Evolutionary conservation across 2,797 vertebrate species (phyloP).

Genomic region (Pempheris klunzingeri): DNA sequence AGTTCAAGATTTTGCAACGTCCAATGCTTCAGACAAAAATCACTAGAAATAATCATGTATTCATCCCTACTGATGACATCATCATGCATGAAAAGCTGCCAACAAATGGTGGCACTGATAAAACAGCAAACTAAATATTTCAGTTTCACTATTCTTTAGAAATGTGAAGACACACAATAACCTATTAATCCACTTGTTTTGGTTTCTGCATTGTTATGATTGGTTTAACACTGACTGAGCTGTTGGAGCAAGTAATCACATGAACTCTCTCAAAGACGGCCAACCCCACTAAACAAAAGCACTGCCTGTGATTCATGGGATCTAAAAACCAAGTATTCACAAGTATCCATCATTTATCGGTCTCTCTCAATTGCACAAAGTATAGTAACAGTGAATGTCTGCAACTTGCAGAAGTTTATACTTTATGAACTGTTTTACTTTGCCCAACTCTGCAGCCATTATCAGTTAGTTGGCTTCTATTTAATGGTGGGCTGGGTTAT

Average conservation of each 20-base stretch:
- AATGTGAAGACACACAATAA: too few species aligned
- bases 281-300: background rate
- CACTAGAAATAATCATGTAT: too few species aligned
- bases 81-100: background rate
- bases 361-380: background rate
- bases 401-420: background rate
- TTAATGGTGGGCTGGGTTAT: conserved; percentile 46
- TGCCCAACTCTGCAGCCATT: conserved; percentile 32
- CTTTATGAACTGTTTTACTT: conserved; percentile 8
- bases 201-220: background rate
- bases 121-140: too few species aligned
- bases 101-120: background rate
- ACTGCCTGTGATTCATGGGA: background rate
- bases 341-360: background rate
- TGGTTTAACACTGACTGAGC: background rate
- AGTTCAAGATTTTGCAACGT: too few species aligned
- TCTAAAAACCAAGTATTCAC: background rate
- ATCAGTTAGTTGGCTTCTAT: conserved; percentile 33
- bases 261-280: background rate
- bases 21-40: background rate
- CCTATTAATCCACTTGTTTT: background rate
- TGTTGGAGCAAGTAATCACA: background rate
- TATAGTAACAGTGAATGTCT: background rate
- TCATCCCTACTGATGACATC: background rate
- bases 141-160: too few species aligned